A percentile compares a stretch with the other conserved stretches of the same genome.
These are phyloP conservation scores for Agrotis ipsilon DNA, from an alignment of 2,888 invertebrate species.

Conservation along the genomic window DNA sequence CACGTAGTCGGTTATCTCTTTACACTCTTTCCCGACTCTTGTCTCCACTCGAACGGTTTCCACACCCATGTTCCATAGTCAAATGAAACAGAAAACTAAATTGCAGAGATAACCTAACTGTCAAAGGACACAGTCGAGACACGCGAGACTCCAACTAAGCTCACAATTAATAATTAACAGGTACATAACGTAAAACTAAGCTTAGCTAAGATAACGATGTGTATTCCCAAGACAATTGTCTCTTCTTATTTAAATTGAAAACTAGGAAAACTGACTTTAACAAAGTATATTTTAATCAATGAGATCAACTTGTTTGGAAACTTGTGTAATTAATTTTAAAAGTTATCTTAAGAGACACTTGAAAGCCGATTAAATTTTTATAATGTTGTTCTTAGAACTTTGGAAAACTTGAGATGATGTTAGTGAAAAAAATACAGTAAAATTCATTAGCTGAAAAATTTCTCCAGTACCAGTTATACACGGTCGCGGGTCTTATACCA, in stretches of 20 bases:
- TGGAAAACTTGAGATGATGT: background rate
- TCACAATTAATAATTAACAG: slow-evolving; percentile 4
- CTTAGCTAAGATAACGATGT: slow-evolving; percentile 11
- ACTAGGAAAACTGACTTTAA: slow-evolving; percentile 17
- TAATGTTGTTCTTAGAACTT: slow-evolving; percentile 9
- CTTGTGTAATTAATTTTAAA: slow-evolving; percentile 33
- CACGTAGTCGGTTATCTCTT: no score
- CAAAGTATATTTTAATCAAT: slow-evolving; percentile 39
- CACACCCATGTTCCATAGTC: no score
- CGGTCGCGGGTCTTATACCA: no score
- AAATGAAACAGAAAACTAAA: no score
- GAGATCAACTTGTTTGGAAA: slow-evolving; percentile 22
- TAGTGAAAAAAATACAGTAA: background rate
- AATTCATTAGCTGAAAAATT: background rate
- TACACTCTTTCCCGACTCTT: no score
- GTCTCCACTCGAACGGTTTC: no score
- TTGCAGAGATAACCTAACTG: no score
- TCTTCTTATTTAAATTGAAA: slow-evolving; percentile 11
- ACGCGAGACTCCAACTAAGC: background rate
- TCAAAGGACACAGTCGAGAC: no score
- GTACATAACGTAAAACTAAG: background rate
- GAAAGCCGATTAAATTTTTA: slow-evolving; percentile 20
- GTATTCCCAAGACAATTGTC: slow-evolving; percentile 37
- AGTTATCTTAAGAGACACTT: slow-evolving; percentile 32
- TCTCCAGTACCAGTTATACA: background rate